Evolutionary conservation across 2,797 vertebrate species (phyloP).

Genomic region (Mallotus villosus): DNA sequence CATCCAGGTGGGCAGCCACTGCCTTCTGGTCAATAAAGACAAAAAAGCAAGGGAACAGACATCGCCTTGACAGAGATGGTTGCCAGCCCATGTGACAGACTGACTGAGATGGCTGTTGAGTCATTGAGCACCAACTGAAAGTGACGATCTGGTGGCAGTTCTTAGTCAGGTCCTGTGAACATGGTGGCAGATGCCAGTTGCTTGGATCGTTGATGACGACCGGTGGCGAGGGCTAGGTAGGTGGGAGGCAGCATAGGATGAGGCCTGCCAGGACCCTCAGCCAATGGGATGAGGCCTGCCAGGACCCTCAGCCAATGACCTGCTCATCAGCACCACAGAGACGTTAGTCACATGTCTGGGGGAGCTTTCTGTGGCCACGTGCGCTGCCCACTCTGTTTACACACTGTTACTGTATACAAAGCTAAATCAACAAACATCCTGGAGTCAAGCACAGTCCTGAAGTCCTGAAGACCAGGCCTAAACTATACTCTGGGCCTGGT

Average conservation of each 20-base stretch:
- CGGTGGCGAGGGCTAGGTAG: slow-evolving; percentile 32
- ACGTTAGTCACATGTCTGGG: slow-evolving; percentile 34
- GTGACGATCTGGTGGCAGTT: slow-evolving; percentile 39
- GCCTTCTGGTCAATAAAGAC: slow-evolving; percentile 17
- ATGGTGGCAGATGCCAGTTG: slow-evolving; percentile 49
- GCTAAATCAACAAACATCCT: slow-evolving; percentile 26
- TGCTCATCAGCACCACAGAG: slow-evolving; percentile 37
- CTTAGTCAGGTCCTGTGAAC: slow-evolving; percentile 51
- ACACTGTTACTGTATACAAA: slow-evolving; percentile 32
- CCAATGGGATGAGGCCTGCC: slow-evolving; percentile 34
- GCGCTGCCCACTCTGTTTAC: slow-evolving; percentile 44
- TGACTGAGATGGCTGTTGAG: slow-evolving; percentile 34
- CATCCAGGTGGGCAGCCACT: slow-evolving; percentile 21
- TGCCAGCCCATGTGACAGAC: slow-evolving; percentile 29
- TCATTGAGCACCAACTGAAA: slow-evolving; percentile 44
- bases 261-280: slow-evolving; percentile 23
- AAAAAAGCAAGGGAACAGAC: slow-evolving; percentile 33
- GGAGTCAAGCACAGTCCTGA: slow-evolving; percentile 1
- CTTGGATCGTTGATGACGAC: slow-evolving; percentile 28
- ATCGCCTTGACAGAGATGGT: slow-evolving; percentile 24
- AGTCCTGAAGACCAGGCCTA: slow-evolving; percentile 13
- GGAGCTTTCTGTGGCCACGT: slow-evolving; percentile 39
- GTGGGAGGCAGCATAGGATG: slow-evolving; percentile 34
- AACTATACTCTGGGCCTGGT: not conserved
- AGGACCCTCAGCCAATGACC: slow-evolving; percentile 36